Evolutionary conservation across 2,888 invertebrate genomes (phyloP).

Genomic region (Cephus runcator): DNA sequence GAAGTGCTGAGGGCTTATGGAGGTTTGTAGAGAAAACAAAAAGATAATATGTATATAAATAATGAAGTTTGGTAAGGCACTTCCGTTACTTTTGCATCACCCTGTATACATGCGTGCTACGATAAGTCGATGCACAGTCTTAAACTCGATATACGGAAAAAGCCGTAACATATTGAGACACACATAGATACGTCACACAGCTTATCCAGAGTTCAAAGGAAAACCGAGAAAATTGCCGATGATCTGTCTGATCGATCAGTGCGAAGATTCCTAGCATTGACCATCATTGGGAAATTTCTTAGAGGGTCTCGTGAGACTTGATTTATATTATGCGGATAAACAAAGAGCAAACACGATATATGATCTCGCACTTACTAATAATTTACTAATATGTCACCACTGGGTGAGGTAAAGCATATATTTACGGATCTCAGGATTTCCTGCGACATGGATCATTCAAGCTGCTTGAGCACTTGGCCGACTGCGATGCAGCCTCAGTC

Average conservation of each 20-base stretch:
- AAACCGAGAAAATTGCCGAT: not conserved
- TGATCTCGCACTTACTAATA: not conserved
- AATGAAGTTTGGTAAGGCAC: not conserved
- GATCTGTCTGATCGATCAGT: not conserved
- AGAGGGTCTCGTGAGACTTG: not conserved
- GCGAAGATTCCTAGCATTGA: not conserved
- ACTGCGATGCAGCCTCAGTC: not conserved
- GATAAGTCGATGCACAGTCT: not conserved
- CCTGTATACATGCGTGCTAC: not conserved
- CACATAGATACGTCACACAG: not conserved
- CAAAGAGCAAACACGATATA: not conserved
- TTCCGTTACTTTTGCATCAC: not conserved
- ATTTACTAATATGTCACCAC: not conserved
- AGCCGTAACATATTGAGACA: not conserved
- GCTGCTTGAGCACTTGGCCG: not conserved
- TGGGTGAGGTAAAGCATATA: not conserved
- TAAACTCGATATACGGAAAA: not conserved
- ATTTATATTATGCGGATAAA: not conserved
- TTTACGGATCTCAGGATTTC: not conserved
- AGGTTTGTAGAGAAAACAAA: constrained; percentile 13
- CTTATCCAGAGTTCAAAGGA: not conserved
- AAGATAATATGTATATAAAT: not conserved
- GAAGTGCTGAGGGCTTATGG: constrained; percentile 5
- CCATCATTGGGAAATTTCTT: not conserved
- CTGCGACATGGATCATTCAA: not conserved